Base-by-base conservation (phyloP, 2,797 vertebrate species). In the Pangasius macronema region DNA sequence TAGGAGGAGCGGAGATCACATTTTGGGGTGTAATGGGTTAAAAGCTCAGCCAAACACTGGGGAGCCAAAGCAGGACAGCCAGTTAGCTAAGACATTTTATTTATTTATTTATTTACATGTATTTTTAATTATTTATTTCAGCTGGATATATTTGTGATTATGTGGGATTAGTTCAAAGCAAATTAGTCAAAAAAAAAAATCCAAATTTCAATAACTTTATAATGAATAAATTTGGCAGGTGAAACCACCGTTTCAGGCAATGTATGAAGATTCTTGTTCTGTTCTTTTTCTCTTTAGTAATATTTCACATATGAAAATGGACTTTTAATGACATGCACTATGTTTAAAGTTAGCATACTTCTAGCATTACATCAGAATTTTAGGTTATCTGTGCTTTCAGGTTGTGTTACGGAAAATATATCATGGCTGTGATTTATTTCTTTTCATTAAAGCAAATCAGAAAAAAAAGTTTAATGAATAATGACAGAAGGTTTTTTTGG, bases 381-480 rank as follows among this genome's bases (percentile, higher is more conserved):
- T 20, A 39, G 65, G 30, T 68, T 33, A 7, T 68, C 14, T 68
- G 33, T 68, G 67, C 30, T 68, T 20, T 33, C 30, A 68, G 14
- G 67, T 68, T 68, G 65, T 5, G 33, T 33, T 30, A 33, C 16
- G 27, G 65, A 67, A 67, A 67, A 14, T 30, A 65, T 33, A 18
- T 33, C 30, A 33, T 6, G 65, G n/a, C 65, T 67, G 63, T 67
- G 63, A 67, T 67, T 14, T 33, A 67, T 67, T 67, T 67, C 13
- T 67, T 67, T 67, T 67, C 65, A 72, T 42, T 24, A 72, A 75
- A 75, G 49, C 22, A 75, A 75, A 75, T n/a, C 33, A 51, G 61
- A 33, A 53, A 65, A 81, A 92, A 93, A 95, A 95, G 95, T 95
- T 94, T 53, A 82, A 87, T 42, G 18, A 18, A 39, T 36, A 24